Evolutionary conservation across 1,140 invertebrate species (phyloP).

Genomic region (Diachasmimorpha longicaudata): DNA sequence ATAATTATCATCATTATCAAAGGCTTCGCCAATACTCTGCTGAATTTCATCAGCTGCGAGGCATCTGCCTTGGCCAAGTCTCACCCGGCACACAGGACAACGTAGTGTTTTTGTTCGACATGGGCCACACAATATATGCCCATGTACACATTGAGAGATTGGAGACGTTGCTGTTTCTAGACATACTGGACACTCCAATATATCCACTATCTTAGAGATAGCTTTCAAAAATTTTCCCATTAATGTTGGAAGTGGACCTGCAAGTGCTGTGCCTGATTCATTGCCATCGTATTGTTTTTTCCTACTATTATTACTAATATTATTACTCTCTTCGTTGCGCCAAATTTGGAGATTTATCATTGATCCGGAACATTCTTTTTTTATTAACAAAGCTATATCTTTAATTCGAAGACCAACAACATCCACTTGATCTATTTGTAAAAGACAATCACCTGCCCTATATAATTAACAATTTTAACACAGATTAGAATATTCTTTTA

Average conservation of each 20-base stretch:
- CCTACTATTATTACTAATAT: conserved; percentile 27
- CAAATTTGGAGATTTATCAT: conserved; percentile 50
- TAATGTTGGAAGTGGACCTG: conserved; percentile 53
- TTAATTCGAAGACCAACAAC: conserved; percentile 67
- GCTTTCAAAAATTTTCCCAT: conserved; percentile 53
- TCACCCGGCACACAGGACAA: conserved; percentile 69
- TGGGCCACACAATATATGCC: conserved; percentile 69
- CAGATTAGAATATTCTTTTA: too few species aligned
- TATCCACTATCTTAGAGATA: conserved; percentile 60
- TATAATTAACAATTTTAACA: not conserved
- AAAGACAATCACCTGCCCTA: conserved; percentile 69
- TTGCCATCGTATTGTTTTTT: conserved; percentile 48
- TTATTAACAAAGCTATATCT: conserved; percentile 66
- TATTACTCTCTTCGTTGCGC: conserved; percentile 51
- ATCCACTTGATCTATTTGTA: conserved; percentile 69
- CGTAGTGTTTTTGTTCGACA: conserved; percentile 67
- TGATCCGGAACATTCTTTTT: conserved; percentile 38
- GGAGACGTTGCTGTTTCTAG: conserved; percentile 68
- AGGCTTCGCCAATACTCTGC: conserved; percentile 51
- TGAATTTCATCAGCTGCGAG: conserved; percentile 66
- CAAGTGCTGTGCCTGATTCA: conserved; percentile 39
- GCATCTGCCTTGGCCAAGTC: conserved; percentile 62
- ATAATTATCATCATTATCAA: conserved; percentile 37
- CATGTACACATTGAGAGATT: conserved; percentile 71
- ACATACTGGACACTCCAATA: conserved; percentile 70